These are phyloP conservation scores for Bombylius major DNA, from an alignment of 2,888 invertebrate species.

Conservation along the genomic window DNA sequence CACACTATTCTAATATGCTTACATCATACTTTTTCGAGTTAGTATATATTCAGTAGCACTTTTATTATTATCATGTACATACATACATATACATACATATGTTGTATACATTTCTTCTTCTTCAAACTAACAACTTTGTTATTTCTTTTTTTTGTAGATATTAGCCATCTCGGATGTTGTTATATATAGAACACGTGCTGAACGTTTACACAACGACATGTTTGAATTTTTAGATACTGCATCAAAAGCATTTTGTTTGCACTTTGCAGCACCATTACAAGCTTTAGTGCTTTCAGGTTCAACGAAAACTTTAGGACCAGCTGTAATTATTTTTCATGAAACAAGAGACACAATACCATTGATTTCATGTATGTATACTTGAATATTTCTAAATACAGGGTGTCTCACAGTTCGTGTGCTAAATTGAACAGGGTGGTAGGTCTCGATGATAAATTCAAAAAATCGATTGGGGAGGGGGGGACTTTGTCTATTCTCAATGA, in stretches of 20 bases:
- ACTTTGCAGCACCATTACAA: conserved; percentile 49
- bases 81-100: too few species aligned
- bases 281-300: conserved; percentile 25
- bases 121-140: background rate
- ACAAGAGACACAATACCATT: conserved; percentile 58
- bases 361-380: conserved; percentile 35
- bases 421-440: too few species aligned
- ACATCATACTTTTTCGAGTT: too few species aligned
- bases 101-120: too few species aligned
- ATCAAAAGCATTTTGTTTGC: conserved; percentile 57
- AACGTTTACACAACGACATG: conserved; percentile 61
- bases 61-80: too few species aligned
- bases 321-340: conserved; percentile 68
- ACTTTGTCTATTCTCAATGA: too few species aligned
- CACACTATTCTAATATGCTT: too few species aligned
- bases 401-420: too few species aligned
- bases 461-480: too few species aligned
- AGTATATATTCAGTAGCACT: too few species aligned
- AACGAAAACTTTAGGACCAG: conserved; percentile 51
- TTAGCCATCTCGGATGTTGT: conserved; percentile 72
- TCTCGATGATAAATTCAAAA: too few species aligned
- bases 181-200: conserved; percentile 62
- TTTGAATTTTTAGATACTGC: conserved; percentile 65
- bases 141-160: conserved; percentile 35
- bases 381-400: conserved; percentile 19